Evolutionary conservation across 1,140 invertebrate species (phyloP), one percentile per base, ranked within the genome.

Genomic region (Asbolus verrucosus): DNA sequence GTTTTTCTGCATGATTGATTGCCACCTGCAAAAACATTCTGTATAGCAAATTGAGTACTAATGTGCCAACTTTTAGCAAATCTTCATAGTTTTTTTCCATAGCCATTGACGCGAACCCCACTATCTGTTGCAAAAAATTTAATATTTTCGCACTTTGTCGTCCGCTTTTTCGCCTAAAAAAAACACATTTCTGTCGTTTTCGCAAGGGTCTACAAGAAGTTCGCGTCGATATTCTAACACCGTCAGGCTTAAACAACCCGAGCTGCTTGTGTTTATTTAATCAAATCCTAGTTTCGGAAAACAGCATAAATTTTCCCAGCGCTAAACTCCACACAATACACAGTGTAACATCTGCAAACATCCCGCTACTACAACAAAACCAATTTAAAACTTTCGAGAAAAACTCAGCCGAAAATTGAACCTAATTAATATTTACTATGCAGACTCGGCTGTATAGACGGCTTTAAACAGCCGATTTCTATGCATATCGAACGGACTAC

Each of bases 161-260:
- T n/a, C n/a, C n/a, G n/a, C n/a, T n/a, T n/a, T n/a, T n/a, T n/a
- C n/a, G n/a, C n/a, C n/a, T n/a, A n/a, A n/a, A n/a, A n/a, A 30
- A 4, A 30, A 30, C 27, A 46, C 41, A 46, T 46, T 46, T 46
- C 6, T 46, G 15, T 16, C 13, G n/a, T n/a, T n/a, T n/a, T n/a
- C n/a, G n/a, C n/a, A n/a, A n/a, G n/a, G n/a, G n/a, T n/a, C n/a
- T n/a, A n/a, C n/a, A n/a, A n/a, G 27, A 54, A 54, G 19, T 54
- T 54, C 14, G n/a, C 46, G 27, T 54, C 46, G 46, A 54, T 54
- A 54, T n/a, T n/a, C n/a, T n/a, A n/a, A n/a, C n/a, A n/a, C n/a
- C 43, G 43, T n/a, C 6, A 14, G 46, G 19, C 27, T 54, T 54
- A 27, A 54, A 54, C 46, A n/a, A n/a, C n/a, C n/a, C n/a, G 14